Base-by-base conservation (phyloP, 2,888 invertebrate species). In the Heliconius aoede region DNA sequence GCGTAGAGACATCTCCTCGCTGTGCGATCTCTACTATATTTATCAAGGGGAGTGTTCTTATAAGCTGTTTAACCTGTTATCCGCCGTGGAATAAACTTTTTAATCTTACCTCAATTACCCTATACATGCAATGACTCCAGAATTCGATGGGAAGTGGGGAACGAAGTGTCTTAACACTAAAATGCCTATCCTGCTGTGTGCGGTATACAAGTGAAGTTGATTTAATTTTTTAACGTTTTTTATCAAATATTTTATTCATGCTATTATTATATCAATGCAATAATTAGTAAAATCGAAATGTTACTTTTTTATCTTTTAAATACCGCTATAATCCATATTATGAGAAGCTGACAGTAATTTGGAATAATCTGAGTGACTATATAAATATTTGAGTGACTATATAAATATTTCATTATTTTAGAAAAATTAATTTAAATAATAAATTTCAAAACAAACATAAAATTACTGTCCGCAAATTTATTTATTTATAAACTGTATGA, bases 271-370 rank as follows among this genome's bases (percentile, higher is more conserved):
- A 24, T n/a, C 4, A 7, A 7, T 28, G 26, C 61, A 28, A n/a
- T 18, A 26, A 28, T 30, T 30, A 21, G 21, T 30, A 62, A 30
- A 30, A 28, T 62, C 0, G 64, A 58, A 58, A 24, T 79, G 80
- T 82, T 77, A 77, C 78, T 81, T 83, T 82, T 83, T 76, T 79
- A 73, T 75, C 76, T 76, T 79, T 81, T 78, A 80, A 71, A 80
- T 77, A 77, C 77, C 79, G 79, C 76, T 79, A 79, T 80, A 81
- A 80, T 81, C 80, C 76, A 83, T 83, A 21, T 46, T 46, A 82
- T 82, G 80, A 84, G 80, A 81, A 81, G 80, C 81, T 78, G 82
- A 79, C 81, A 82, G 82, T 83, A 84, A 83, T 83, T 84, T 84
- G n/a, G n/a, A n/a, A n/a, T n/a, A n/a, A n/a, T n/a, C n/a, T 84